These are phyloP conservation scores for Brachionichthys hirsutus DNA, from an alignment of 2,113 vertebrate genomes.

Conservation along the genomic window DNA sequence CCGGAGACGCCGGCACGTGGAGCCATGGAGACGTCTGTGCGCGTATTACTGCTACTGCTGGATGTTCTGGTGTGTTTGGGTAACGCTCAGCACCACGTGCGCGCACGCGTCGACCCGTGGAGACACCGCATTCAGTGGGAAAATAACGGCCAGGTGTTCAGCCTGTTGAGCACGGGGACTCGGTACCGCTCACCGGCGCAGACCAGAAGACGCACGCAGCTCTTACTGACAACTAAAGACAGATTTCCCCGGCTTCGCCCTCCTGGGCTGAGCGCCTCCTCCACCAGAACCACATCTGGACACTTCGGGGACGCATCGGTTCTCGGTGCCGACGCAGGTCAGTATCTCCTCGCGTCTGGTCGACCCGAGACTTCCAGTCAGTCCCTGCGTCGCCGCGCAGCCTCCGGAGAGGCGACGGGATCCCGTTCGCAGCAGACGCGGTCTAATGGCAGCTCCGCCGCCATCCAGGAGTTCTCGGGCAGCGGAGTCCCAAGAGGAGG, in stretches of 20 bases:
- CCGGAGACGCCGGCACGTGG: background rate
- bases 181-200: slow-evolving; percentile 62
- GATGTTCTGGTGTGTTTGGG: slow-evolving; percentile 46
- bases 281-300: slow-evolving; percentile 20
- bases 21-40: slow-evolving; percentile 55
- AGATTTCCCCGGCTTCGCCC: background rate
- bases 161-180: slow-evolving; percentile 75
- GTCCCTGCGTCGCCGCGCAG: background rate
- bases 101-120: slow-evolving; percentile 55
- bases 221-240: slow-evolving; percentile 50
- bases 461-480: slow-evolving; percentile 63
- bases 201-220: slow-evolving; percentile 45
- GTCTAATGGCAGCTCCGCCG: slow-evolving; percentile 14
- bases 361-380: slow-evolving; percentile 17
- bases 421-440: background rate
- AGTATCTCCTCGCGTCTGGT: slow-evolving; percentile 44
- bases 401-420: background rate
- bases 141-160: slow-evolving; percentile 71
- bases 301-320: slow-evolving; percentile 1
- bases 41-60: slow-evolving; percentile 25
- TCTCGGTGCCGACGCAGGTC: slow-evolving; percentile 44
- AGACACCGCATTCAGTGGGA: slow-evolving; percentile 74
- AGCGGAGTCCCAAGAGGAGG: slow-evolving; percentile 56
- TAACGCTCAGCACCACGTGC: slow-evolving; percentile 55
- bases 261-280: slow-evolving; percentile 23